These are phyloP conservation scores for Tachysurus vachellii DNA, from an alignment of 2,113 vertebrate genomes.

Conservation along the genomic window DNA sequence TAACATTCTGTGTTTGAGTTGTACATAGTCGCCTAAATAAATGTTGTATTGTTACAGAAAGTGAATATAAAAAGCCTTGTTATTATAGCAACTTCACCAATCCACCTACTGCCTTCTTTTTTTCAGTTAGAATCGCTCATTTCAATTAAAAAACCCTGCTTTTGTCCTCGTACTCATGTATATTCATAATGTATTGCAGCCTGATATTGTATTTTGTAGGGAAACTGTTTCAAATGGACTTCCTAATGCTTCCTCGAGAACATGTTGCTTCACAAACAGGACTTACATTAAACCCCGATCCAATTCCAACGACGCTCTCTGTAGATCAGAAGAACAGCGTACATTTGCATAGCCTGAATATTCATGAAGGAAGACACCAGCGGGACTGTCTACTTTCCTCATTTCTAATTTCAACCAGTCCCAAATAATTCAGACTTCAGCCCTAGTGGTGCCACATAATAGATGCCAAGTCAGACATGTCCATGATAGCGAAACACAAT, in stretches of 20 bases:
- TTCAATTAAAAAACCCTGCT: not conserved
- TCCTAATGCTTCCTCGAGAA: not conserved
- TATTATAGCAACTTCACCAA: not conserved
- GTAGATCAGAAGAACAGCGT: not conserved
- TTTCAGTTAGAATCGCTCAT: not conserved
- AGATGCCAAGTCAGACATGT: constrained; percentile 24
- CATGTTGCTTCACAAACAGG: not conserved
- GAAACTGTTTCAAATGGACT: not conserved
- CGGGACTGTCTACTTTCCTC: not conserved
- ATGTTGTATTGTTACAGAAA: not conserved
- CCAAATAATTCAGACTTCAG: constrained; percentile 26
- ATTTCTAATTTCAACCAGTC: constrained; percentile 32
- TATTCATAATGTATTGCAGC: constrained; percentile 7
- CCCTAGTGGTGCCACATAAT: constrained; percentile 14
- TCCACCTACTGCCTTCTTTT: not conserved
- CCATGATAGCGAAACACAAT: constrained; percentile 19
- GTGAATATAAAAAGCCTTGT: not conserved
- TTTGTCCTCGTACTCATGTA: not conserved
- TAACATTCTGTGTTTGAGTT: too few relatives aligned
- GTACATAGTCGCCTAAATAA: not conserved
- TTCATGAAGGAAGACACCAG: constrained; percentile 3
- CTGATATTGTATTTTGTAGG: not conserved
- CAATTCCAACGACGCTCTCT: constrained; percentile 4
- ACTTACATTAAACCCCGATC: not conserved
- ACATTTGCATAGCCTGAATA: constrained; percentile 11